Percentiles rank a stretch among this genome's conserved stretches.
phyloP scores from a whole-genome alignment of 2,888 invertebrate species.

The Amblyjoppa fuscipennis region DNA sequence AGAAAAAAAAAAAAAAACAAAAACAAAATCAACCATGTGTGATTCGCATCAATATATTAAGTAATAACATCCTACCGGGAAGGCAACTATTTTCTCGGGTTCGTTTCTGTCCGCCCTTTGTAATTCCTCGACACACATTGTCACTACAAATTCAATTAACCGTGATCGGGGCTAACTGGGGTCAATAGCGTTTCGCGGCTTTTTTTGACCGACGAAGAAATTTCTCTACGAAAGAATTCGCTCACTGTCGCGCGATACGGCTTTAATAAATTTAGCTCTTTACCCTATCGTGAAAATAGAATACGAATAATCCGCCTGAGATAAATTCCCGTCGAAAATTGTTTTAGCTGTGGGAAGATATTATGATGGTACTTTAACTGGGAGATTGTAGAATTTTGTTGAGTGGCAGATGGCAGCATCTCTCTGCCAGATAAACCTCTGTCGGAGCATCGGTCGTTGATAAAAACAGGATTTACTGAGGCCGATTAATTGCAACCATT shows the following conservation, averaged over 20 bases:
- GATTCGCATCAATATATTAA: conserved; percentile 22
- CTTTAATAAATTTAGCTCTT: not conserved
- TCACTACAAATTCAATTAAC: conserved; percentile 74
- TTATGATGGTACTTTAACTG: not conserved
- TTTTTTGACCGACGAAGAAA: conserved; percentile 52
- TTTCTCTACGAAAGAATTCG: conserved; percentile 20
- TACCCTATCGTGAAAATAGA: not conserved
- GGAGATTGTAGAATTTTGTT: conserved; percentile 48
- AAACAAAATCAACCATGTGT: conserved; percentile 33
- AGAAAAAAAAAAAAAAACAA: conserved; percentile 27
- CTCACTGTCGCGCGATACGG: not conserved
- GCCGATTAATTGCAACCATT: not conserved
- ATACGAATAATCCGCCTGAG: not conserved
- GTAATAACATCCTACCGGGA: conserved; percentile 12
- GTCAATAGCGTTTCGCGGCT: conserved; percentile 74
- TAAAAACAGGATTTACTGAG: conserved; percentile 29
- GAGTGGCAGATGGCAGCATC: conserved; percentile 59
- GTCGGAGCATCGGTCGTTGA: conserved; percentile 13
- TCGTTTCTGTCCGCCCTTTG: not conserved
- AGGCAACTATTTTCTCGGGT: conserved; percentile 1
- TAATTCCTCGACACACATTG: conserved; percentile 43
- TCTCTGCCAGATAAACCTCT: not conserved
- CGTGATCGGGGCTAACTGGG: conserved; percentile 72
- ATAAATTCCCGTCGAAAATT: not conserved
- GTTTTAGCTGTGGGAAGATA: not conserved